Base-by-base conservation (phyloP, 2,888 invertebrate species). In the Agapostemon virescens region DNA sequence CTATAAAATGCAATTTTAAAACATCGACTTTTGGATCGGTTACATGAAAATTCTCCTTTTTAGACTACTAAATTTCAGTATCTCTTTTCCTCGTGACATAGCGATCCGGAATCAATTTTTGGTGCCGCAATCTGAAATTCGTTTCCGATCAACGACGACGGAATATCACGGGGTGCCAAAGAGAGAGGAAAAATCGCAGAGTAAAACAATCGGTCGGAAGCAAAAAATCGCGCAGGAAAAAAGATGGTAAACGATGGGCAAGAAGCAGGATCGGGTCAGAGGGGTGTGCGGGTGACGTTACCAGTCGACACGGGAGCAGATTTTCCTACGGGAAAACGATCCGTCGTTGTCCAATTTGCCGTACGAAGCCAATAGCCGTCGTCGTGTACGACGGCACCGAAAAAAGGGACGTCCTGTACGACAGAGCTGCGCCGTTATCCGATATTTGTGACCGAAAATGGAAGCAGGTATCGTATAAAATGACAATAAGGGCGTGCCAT, bases 401-500 rank as follows among this genome's bases (percentile, higher is more conserved):
- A 79, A 82, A 83, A 86, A 86, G 83, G 83, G 79, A 77, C 74
- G 81, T 74, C 73, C 70, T 68, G 79, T 81, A 74, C 77, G 84
- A 77, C 79, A 74, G 78, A 66, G 83, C 68, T 75, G 77, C 84
- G 82, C 86, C 88, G 87, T 90, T 90, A 89, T 87, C 84, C 87
- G 88, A 89, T 90, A 90, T 90, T 90, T 90, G 88, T 86, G 85
- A 84, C 85, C 87, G 86, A 89, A 90, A 89, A 88, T 85, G 85
- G 87, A 87, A 86, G 88, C 86, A 86, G 82, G 77, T 86, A 85
- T 86, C 88, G 89, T 91, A 90, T 90, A 91, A 91, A 90, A 90
- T 89, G 90, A 90, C 90, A 89, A 91, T 90, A 90, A 90, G 89
- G 89, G 88, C 87, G 87, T 84, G 88, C 85, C 90, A 85, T 83